A percentile compares a stretch with the other conserved stretches of the same genome.
phyloP scores from a whole-genome alignment of 2,888 invertebrate genomes.

The Seira sanloemensis region DNA sequence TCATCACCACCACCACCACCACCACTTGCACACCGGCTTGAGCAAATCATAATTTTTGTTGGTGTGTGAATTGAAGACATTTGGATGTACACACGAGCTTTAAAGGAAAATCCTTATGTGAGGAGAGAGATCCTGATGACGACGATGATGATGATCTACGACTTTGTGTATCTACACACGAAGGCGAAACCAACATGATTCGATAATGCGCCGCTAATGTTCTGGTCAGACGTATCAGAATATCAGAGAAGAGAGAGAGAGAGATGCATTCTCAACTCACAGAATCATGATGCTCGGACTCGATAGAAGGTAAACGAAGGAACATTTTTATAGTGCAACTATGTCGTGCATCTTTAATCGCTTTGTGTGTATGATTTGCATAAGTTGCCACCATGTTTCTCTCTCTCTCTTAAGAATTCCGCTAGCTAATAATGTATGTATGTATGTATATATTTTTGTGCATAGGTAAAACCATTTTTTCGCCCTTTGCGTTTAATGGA shows the following conservation, averaged over 20 bases:
- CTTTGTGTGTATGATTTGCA: background rate
- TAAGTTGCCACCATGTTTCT: background rate
- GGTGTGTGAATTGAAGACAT: background rate
- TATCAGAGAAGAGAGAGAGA: background rate
- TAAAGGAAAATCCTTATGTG: background rate
- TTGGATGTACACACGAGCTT: background rate
- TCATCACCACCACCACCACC: background rate
- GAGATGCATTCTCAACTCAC: background rate
- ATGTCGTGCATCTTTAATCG: constrained; percentile 6
- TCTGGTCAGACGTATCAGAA: background rate
- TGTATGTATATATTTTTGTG: background rate
- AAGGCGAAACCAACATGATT: background rate
- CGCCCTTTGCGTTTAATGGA: constrained; percentile 11
- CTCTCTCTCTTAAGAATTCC: background rate
- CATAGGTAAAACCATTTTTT: background rate
- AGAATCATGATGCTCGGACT: too few relatives aligned
- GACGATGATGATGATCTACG: constrained; percentile 9
- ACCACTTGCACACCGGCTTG: background rate
- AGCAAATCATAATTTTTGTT: too few relatives aligned
- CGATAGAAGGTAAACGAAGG: too few relatives aligned
- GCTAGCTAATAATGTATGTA: too few relatives aligned
- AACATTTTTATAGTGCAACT: background rate
- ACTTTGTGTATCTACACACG: background rate
- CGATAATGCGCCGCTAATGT: background rate
- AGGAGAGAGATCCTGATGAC: background rate